Conservation (phyloP, 2,797 vertebrate species). For the Ctenosaura bakeri region DNA sequence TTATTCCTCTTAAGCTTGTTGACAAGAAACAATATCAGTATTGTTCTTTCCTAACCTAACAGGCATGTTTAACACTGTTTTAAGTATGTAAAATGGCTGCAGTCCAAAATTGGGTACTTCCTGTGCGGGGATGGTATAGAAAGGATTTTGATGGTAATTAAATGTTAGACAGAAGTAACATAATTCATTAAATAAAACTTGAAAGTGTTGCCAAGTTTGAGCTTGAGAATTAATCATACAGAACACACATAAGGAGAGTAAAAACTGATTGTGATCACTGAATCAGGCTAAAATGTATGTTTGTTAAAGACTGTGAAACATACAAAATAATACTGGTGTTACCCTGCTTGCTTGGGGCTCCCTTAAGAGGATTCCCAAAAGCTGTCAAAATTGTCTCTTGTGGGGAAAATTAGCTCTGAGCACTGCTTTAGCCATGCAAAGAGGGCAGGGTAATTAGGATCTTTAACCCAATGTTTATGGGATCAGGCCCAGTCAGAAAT, state of each 20-base stretch:
- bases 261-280: too few relatives aligned
- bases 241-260: not conserved
- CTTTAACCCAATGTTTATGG: too few relatives aligned
- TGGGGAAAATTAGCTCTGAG: too few relatives aligned
- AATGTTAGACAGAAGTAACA: conserved; percentile 45
- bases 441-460: too few relatives aligned
- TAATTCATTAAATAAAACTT: conserved; percentile 40
- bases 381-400: too few relatives aligned
- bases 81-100: conserved; percentile 22
- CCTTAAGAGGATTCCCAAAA: too few relatives aligned
- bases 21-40: conserved; percentile 29
- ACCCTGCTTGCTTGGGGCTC: too few relatives aligned
- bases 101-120: conserved; percentile 34
- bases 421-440: too few relatives aligned
- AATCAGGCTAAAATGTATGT: too few relatives aligned
- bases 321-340: not conserved
- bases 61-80: conserved; percentile 45
- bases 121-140: not conserved
- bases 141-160: conserved; percentile 36
- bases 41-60: conserved; percentile 28
- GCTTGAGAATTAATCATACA: not conserved
- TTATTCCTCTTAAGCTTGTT: conserved; percentile 13
- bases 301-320: not conserved
- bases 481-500: too few relatives aligned
- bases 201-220: not conserved